Evolutionary conservation across 1,140 invertebrate genomes (phyloP).

Genomic region (Pteromalus puparum): DNA sequence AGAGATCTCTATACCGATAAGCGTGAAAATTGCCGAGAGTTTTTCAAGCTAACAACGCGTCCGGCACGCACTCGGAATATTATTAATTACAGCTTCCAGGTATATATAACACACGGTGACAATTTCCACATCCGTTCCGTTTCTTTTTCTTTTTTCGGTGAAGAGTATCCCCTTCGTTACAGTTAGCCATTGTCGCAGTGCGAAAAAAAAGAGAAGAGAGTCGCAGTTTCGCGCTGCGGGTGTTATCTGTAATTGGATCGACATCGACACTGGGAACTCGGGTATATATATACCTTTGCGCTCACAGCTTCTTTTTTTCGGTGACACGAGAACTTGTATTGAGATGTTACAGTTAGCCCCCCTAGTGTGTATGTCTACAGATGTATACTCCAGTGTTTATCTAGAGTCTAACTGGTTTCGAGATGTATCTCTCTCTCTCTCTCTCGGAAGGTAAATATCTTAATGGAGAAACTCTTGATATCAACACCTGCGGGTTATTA

Average conservation of each 20-base stretch:
- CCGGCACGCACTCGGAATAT: neutral
- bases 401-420: neutral
- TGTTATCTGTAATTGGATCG: neutral
- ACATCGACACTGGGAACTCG: neutral
- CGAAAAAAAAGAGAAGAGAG: neutral
- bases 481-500: neutral
- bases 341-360: neutral
- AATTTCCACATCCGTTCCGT: neutral
- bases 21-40: neutral
- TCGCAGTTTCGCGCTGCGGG: neutral
- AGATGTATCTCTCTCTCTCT: neutral
- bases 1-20: neutral
- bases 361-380: neutral
- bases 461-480: neutral
- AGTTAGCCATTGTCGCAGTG: neutral
- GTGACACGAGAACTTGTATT: neutral
- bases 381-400: neutral
- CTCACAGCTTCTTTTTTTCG: neutral
- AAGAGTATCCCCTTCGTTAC: neutral
- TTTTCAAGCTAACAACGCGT: neutral
- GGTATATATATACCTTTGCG: no score
- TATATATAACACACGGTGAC: neutral
- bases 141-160: neutral
- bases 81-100: neutral
- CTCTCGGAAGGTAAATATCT: neutral